Conservation (phyloP, 2,888 invertebrate species). For the Dasypogon diadema region DNA sequence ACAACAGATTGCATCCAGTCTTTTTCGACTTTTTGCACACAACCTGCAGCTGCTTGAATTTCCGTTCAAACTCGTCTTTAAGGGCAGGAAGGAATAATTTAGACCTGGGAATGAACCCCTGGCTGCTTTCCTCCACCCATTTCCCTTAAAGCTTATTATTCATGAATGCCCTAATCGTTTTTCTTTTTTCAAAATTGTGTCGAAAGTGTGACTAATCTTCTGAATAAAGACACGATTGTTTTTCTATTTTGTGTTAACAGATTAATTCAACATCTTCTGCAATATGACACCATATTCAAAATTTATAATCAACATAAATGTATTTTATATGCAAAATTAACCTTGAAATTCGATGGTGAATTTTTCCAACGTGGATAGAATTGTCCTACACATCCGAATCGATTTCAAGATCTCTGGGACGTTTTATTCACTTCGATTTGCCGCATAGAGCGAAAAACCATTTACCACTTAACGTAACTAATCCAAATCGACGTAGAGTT, state of each 20-base stretch:
- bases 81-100: slow-evolving; percentile 25
- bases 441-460: slow-evolving; percentile 16
- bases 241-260: background rate
- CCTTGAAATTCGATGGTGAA: slow-evolving; percentile 11
- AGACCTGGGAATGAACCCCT: too few species aligned
- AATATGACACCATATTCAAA: slow-evolving; percentile 16
- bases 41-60: slow-evolving; percentile 43
- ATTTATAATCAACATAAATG: background rate
- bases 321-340: background rate
- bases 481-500: slow-evolving; percentile 14
- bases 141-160: too few species aligned
- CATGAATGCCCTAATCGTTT: too few species aligned
- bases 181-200: too few species aligned
- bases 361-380: background rate
- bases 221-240: background rate
- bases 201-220: too few species aligned
- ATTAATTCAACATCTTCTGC: background rate
- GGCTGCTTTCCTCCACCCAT: too few species aligned
- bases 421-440: slow-evolving; percentile 10
- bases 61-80: slow-evolving; percentile 21
- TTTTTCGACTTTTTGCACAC: slow-evolving; percentile 11
- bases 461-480: slow-evolving; percentile 33
- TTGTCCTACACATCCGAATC: slow-evolving; percentile 10
- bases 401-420: slow-evolving; percentile 17
- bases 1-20: slow-evolving; percentile 21